Evolutionary conservation across 2,888 invertebrate species (phyloP), one percentile per base, ranked within the genome.

Genomic region (Caenorhabditis panamensis): DNA sequence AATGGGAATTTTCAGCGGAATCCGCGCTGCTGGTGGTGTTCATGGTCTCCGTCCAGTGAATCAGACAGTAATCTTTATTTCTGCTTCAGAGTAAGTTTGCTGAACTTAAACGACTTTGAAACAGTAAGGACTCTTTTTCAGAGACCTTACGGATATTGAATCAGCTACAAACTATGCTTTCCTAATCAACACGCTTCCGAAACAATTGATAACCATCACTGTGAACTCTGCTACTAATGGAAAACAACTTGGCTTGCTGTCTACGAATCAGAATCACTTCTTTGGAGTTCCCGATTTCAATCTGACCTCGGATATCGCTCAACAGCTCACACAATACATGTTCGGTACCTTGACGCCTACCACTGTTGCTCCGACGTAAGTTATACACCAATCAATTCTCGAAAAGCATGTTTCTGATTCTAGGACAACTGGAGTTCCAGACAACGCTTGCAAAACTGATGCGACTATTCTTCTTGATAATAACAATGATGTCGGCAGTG

Each of bases 391-490:
- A 26, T 26, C n/a, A 16, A 3, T 2, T n/a, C 28, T 8, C 18
- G 20, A 18, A 51, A 24, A 24, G 22, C 9, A 22, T 36, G 8
- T 16, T 1, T 0, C n/a, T 11, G n/a, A 9, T 22, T 75, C 51
- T 31, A 75, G 76, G 16, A 62, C 76, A 1, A 62, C 76, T 49
- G 22, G 18, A n/a, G 56, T 56, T 16, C 76, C 76, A 6, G 78
- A 72, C 18, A 71, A 66, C 26, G 31, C 51, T 18, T 79, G 83
- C 51, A 64, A 83, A 61, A 63, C 83, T 0, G 83, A 83, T 63
- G 75, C 73, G 8, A 79, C 83, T 4, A 72, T 83, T 44, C 24
- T 83, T 8, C 20, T 82, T 5, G 83, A 83, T 51, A 72, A 63
- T 16, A 81, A 79, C 13, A 69, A 53, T 22, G 82, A 75, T 47